phyloP scores from a whole-genome alignment of 2,113 vertebrate species.

The Ammospiza caudacuta region DNA sequence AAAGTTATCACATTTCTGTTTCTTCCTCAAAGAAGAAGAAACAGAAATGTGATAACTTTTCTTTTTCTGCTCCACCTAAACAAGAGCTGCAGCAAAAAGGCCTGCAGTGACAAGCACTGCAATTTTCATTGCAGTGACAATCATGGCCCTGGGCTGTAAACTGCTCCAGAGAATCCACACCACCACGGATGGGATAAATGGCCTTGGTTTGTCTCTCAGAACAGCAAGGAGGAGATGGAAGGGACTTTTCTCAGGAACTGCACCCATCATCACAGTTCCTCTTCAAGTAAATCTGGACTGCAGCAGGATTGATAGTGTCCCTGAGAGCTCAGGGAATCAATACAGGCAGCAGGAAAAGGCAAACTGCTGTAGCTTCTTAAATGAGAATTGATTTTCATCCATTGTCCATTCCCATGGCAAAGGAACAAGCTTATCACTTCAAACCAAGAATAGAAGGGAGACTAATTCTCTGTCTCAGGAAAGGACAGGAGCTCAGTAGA shows the following conservation, averaged over 20 bases:
- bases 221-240: not conserved
- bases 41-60: not conserved
- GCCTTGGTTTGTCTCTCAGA: not conserved
- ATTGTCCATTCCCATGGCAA: slow-evolving; percentile 51
- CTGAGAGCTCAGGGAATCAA: slow-evolving; percentile 35
- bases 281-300: slow-evolving; percentile 1
- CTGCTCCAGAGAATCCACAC: not conserved
- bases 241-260: not conserved
- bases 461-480: slow-evolving; percentile 62
- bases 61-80: not conserved
- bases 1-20: fast-evolving
- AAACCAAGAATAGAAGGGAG: slow-evolving; percentile 52
- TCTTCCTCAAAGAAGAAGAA: not conserved
- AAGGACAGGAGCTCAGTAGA: slow-evolving; percentile 48
- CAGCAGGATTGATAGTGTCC: slow-evolving; percentile 36
- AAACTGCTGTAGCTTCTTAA: slow-evolving; percentile 61
- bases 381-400: slow-evolving; percentile 72
- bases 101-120: not conserved
- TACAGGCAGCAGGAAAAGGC: slow-evolving; percentile 55
- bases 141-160: not conserved
- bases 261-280: not conserved
- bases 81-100: not conserved
- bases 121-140: not conserved
- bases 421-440: slow-evolving; percentile 68
- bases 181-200: not conserved